Evolutionary conservation across 2,113 vertebrate genomes (phyloP).

Genomic region (Trogon melanurus): DNA sequence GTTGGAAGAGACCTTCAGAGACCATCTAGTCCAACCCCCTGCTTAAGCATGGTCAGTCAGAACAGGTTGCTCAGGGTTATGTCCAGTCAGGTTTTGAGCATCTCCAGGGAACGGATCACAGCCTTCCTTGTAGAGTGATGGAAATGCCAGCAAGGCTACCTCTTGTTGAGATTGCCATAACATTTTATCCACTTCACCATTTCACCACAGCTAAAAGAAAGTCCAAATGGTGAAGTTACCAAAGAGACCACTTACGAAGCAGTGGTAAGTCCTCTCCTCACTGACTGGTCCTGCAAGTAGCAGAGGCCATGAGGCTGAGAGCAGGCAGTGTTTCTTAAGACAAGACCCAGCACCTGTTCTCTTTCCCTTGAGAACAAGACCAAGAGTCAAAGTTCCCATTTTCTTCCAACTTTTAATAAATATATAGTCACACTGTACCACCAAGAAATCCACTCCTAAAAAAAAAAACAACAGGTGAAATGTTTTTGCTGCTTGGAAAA

Average conservation of each 20-base stretch:
- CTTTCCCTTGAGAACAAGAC: neutral
- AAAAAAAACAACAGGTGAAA: neutral
- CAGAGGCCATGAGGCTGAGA: neutral
- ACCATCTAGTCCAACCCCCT: neutral
- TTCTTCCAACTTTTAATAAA: neutral
- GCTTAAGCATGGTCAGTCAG: neutral
- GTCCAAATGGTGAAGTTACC: neutral
- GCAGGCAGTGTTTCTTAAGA: no score
- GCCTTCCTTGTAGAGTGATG: neutral
- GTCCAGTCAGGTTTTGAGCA: neutral
- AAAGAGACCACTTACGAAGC: rapidly evolving
- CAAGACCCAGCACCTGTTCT: neutral
- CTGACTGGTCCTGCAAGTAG: rapidly evolving
- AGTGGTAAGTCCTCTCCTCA: neutral
- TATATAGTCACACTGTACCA: neutral
- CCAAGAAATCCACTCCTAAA: rapidly evolving
- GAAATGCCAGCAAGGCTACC: neutral
- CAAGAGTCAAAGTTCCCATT: neutral
- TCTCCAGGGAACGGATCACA: rapidly evolving
- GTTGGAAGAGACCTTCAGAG: neutral
- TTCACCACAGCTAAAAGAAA: neutral
- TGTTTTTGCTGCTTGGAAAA: neutral
- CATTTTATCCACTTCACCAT: neutral
- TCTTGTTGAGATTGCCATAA: neutral
- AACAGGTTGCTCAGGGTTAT: neutral